A percentile compares a stretch with the other conserved stretches of the same genome.
Evolutionary conservation across 2,113 vertebrate genomes (phyloP).

Genomic region (Saccopteryx bilineata): DNA sequence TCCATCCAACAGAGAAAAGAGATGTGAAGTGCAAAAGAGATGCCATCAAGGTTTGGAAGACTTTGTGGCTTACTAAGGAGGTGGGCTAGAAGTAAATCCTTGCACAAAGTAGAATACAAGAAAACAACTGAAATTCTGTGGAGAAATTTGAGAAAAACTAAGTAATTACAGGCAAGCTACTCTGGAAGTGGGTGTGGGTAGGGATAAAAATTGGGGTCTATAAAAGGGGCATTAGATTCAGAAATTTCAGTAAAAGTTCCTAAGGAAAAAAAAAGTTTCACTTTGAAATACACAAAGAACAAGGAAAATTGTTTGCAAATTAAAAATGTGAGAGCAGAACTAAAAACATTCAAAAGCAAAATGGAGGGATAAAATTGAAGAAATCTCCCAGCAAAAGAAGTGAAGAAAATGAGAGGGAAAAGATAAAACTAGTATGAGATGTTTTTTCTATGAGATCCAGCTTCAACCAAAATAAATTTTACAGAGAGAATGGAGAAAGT

Average conservation of each 20-base stretch:
- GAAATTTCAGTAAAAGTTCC: neutral
- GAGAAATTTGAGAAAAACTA: neutral
- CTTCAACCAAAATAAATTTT: constrained; percentile 27
- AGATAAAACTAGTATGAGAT: neutral
- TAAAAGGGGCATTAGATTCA: neutral
- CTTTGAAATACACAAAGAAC: neutral
- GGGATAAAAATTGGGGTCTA: neutral
- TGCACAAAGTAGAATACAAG: neutral
- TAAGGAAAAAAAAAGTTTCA: constrained; percentile 14
- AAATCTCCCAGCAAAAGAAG: constrained; percentile 1
- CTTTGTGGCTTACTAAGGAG: neutral
- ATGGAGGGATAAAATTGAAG: neutral
- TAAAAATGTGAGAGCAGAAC: neutral
- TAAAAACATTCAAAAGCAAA: constrained; percentile 8
- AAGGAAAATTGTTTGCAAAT: constrained; percentile 1
- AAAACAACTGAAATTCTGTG: neutral
- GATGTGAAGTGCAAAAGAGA: neutral
- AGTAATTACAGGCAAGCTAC: neutral
- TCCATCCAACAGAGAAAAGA: neutral
- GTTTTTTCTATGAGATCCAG: neutral
- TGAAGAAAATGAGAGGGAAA: neutral
- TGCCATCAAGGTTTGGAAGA: neutral
- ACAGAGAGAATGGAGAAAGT: neutral
- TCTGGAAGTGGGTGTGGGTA: neutral
- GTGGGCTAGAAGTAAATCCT: neutral